phyloP scores from a whole-genome alignment of 2,888 invertebrate genomes.

The Campoplex capitator region DNA sequence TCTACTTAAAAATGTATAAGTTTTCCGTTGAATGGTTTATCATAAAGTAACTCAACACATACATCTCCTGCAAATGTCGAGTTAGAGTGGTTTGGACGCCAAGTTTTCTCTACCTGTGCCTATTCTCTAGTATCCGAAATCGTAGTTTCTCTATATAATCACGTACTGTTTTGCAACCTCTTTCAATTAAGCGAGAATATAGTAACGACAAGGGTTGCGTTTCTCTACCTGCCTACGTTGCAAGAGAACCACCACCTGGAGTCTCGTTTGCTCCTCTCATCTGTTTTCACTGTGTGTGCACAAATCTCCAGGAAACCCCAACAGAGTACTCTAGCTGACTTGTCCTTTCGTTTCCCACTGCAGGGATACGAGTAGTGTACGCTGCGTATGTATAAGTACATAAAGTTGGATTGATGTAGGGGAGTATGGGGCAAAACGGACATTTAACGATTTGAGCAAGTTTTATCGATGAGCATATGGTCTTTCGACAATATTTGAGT shows the following conservation, averaged over 20 bases:
- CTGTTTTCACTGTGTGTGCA: slow-evolving; percentile 8
- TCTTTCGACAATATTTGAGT: too few relatives aligned
- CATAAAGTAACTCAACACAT: neutral
- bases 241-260: slow-evolving; percentile 36
- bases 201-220: neutral
- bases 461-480: too few relatives aligned
- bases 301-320: slow-evolving; percentile 29
- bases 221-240: slow-evolving; percentile 7
- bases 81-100: slow-evolving; percentile 11
- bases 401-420: neutral
- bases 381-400: neutral
- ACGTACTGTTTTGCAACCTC: slow-evolving; percentile 11
- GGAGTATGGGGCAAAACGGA: too few relatives aligned
- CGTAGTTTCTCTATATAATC: slow-evolving; percentile 27
- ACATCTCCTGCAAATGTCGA: neutral
- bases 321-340: slow-evolving; percentile 17
- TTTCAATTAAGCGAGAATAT: slow-evolving; percentile 18
- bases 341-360: slow-evolving; percentile 15
- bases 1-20: slow-evolving; percentile 1
- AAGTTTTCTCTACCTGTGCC: slow-evolving; percentile 12
- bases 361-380: neutral
- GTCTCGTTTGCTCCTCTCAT: slow-evolving; percentile 17
- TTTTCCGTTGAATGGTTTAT: neutral
- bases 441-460: too few relatives aligned
- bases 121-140: slow-evolving; percentile 6